Conservation (phyloP, 2,888 invertebrate genomes). For the Lumbricus terrestris region DNA sequence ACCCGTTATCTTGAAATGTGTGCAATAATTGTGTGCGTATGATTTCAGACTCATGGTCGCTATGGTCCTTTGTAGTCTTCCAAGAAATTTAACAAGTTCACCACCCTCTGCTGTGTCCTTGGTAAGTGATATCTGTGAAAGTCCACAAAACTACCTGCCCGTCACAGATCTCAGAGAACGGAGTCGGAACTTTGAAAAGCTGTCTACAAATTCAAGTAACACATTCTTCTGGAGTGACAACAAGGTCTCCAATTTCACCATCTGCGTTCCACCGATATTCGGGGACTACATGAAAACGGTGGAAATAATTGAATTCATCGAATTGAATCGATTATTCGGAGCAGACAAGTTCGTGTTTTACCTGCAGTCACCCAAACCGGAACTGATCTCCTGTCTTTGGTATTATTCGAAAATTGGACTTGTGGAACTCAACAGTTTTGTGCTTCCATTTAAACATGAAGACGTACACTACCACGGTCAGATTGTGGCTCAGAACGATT, state of each 20-base stretch:
- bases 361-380: constrained; percentile 34
- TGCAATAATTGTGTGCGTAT: no score
- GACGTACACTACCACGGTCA: neutral
- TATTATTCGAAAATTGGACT: neutral
- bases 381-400: constrained; percentile 28
- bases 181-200: neutral
- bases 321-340: constrained; percentile 49
- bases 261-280: constrained; percentile 55
- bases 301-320: constrained; percentile 51
- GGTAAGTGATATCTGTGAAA: neutral
- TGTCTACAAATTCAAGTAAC: no score
- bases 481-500: no score
- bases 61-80: neutral
- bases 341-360: constrained; percentile 50
- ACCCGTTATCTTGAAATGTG: no score
- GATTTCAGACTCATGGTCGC: neutral
- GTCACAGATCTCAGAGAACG: neutral
- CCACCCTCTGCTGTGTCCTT: no score
- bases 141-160: neutral
- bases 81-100: neutral
- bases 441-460: neutral
- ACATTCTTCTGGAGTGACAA: neutral
- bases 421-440: neutral
- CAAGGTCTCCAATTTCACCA: constrained; percentile 37
- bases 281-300: constrained; percentile 45